Evolutionary conservation across 2,797 vertebrate species (phyloP), one percentile per base, ranked within the genome.

Genomic region (Menidia menidia): DNA sequence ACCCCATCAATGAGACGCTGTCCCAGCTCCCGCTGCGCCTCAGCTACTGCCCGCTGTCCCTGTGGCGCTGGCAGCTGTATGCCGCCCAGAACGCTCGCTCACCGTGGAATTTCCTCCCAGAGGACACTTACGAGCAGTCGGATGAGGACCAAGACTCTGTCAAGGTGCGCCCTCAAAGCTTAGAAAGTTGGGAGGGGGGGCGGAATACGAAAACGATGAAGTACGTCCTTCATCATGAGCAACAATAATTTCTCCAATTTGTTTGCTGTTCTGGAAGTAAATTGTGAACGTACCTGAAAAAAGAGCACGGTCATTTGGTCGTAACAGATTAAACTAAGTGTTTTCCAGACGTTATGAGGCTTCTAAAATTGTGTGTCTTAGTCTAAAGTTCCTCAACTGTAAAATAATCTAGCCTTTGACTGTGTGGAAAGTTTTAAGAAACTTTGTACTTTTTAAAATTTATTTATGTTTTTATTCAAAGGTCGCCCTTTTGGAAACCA

Each of bases 11-110:
- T 0, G 95, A 96, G 3, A 95, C 92, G 2, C 88, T 98, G 78
- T 86, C 81, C 32, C 89, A 84, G 53, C 91, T 98, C 41, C 97
- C 97, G 0, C 92, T 98, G 52, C 96, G 96, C 0, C 93, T 99
- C 41, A 88, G 80, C 59, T 98, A 94, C 92, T 98, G 97, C 78
- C 97, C 97, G 0, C 93, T 99, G 14, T 98, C 97, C 0, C 88
- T 99, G 41, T 99, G 97, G 97, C 95, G 97, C 71, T 99, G 97
- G 97, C 97, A 99, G 92, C 94, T 99, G 15, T 99, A 99, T 0
- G 97, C 97, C 0, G 97, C 97, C 6, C 97, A 99, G 86, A 98
- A 94, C 52, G 94, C 96, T 58, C 96, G 94, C 51, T 98, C 97
- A 0, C 96, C 97, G 0, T 99, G 97, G 97, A 97, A 97, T 75